Percentiles rank a stretch among this genome's conserved stretches.
phyloP scores from a whole-genome alignment of 1,140 invertebrate species.

The Heliconius congener region DNA sequence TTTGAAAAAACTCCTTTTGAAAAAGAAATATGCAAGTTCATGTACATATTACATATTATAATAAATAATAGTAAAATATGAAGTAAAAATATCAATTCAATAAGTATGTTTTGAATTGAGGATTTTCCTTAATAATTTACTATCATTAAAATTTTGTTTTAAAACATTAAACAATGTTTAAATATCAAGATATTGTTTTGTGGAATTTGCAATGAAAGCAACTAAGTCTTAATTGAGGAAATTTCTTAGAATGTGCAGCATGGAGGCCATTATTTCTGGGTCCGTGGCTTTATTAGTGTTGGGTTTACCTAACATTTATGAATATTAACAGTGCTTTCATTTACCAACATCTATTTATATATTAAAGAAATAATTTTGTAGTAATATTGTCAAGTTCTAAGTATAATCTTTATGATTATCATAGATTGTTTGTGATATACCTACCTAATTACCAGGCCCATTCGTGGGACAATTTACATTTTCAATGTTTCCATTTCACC shows the following conservation, averaged over 20 bases:
- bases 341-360: background rate
- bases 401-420: too few species aligned
- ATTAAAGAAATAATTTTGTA: too few species aligned
- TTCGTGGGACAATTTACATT: too few species aligned
- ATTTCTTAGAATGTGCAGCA: constrained; percentile 12
- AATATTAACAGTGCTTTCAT: constrained; percentile 8
- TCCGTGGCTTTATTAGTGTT: constrained; percentile 7
- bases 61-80: background rate
- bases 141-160: background rate
- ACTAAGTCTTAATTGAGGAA: constrained; percentile 8
- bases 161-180: background rate
- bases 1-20: background rate
- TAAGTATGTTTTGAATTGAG: too few species aligned
- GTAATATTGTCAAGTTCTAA: too few species aligned
- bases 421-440: too few species aligned
- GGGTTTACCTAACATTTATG: constrained; percentile 3
- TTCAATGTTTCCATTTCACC: too few species aligned
- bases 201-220: constrained; percentile 3
- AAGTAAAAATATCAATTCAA: too few species aligned
- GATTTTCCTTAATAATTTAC: too few species aligned
- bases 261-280: constrained; percentile 13
- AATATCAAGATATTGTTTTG: constrained; percentile 1
- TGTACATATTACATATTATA: background rate
- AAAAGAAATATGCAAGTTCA: background rate
- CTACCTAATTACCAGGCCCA: too few species aligned